Base-by-base conservation (phyloP, 2,888 invertebrate genomes). In the Linnaemya vulpina region DNA sequence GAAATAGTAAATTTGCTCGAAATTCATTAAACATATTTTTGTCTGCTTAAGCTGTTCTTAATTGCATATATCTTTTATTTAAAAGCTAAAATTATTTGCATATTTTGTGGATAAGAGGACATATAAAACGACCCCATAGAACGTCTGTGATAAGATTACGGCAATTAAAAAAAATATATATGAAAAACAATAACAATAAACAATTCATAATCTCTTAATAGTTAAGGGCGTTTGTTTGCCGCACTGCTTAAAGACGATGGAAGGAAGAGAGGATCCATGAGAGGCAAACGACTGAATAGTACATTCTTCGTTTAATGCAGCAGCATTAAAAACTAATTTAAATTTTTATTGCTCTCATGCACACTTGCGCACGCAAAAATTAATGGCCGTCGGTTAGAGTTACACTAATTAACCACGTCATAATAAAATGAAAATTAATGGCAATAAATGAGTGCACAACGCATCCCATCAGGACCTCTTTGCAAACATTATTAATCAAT, bases 281-380 rank as follows among this genome's bases (percentile, higher is more conserved):
- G 25, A 3, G 15, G 5, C 15, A 55, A 55, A 25, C 15, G 9
- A n/a, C 13, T 0, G 20, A 20, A 51, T 51, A 20, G 51, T 20
- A 51, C 17, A 51, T 8, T 51, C 9, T 51, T 8, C 51, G 8
- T 17, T 51, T 51, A 20, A 53, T 58, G 53, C 25, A 74, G 30
- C 25, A 53, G 43, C 53, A 75, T 62, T 63, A 53, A 75, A 76
- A 76, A 46, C 46, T 67, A 43, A 76, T 58, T 77, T 77, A 60
- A 68, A 60, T 49, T 68, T 77, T 77, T 49, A 77, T 58, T 68
- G 55, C 30, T 65, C 20, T 75, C 11, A 11, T 62, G 49, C 22
- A 49, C 20, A 68, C 5, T 30, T 38, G 68, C 22, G 20, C 13
- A 11, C 20, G 13, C n/a, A 38, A 20, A 53, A 53, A 53, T 22